phyloP scores from a whole-genome alignment of 2,888 invertebrate genomes.

The Ariolimax columbianus region DNA sequence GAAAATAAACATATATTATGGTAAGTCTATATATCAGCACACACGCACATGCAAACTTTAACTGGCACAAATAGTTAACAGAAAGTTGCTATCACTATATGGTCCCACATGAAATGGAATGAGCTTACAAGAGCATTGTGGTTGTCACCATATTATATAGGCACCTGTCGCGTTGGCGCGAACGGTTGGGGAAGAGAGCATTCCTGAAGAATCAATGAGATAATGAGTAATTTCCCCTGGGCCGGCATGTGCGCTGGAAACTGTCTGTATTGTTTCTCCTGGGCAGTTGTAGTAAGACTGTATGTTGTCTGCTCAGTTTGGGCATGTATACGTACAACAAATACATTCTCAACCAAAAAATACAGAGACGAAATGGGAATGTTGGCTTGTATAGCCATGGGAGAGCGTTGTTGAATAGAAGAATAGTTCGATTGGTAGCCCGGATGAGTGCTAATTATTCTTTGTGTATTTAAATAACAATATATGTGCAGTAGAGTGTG shows the following conservation, averaged over 20 bases:
- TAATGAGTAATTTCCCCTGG: constrained; percentile 45
- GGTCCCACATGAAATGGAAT: not conserved
- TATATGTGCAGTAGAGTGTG: too few species aligned
- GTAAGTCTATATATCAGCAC: too few species aligned
- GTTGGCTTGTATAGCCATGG: too few species aligned
- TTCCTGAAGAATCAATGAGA: constrained; percentile 38
- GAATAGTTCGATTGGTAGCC: too few species aligned
- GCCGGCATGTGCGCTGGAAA: constrained; percentile 6
- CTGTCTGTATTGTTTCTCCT: not conserved
- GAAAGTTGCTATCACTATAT: not conserved
- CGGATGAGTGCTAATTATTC: too few species aligned
- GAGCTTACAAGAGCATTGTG: not conserved
- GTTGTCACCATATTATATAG: not conserved
- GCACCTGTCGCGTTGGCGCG: not conserved
- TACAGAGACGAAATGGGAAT: too few species aligned
- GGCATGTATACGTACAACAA: too few species aligned
- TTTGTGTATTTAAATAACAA: too few species aligned
- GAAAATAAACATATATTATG: too few species aligned
- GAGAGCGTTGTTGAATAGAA: too few species aligned
- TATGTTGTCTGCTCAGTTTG: not conserved
- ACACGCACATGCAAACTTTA: not conserved
- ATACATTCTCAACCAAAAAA: too few species aligned
- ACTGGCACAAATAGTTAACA: not conserved
- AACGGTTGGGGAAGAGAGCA: not conserved
- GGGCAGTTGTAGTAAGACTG: not conserved